Base-by-base conservation (phyloP, 35 echinoderm and acorn worm species). In the Antedon bifida region DNA sequence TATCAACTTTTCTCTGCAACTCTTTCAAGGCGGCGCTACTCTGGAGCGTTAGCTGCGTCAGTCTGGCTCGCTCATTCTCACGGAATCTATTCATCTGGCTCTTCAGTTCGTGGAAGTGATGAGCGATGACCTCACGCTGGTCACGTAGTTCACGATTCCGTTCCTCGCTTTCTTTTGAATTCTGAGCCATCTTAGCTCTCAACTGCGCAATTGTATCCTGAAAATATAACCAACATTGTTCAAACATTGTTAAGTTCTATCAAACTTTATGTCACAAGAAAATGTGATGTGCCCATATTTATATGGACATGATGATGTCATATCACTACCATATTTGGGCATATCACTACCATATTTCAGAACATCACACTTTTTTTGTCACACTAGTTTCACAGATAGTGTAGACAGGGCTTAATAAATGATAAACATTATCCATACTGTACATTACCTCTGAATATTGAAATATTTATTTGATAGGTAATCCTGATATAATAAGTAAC, bases 101-200 rank as follows among this genome's bases (percentile, higher is more conserved):
- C 76, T 92, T 97, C 23, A 97, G 83, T 36, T 92, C 89, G 64
- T 97, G 94, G 82, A 97, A 97, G 83, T 97, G 94, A 36, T 90
- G 82, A 7, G 85, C 87, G 26, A 97, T 97, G 33, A 92, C 90
- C 39, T 97, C 94, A 28, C 87, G 34, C 79, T 96, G 89, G 33
- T 96, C 93, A 39, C 89, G 44, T 32, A 96, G 78, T 35, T 96
- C 89, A 29, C 83, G 83, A 77, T 96, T 96, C 23, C 94, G 75
- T 46, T 97, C 94, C 74, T 97, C 94, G 75, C 94, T 97, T 79
- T 97, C 94, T 17, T 85, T 86, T 0, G 90, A 79, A 80, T 97
- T 97, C 85, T 97, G 94, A 8, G 94, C 84, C 94, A 97, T 97
- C 81, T 97, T 97, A 32, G 90, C 84, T 74, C 90, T 97, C 33